Percentiles rank a stretch among this genome's conserved stretches.
These are phyloP conservation scores for Paedocypris micromegethes DNA, from an alignment of 2,797 vertebrate genomes.

Conservation along the genomic window DNA sequence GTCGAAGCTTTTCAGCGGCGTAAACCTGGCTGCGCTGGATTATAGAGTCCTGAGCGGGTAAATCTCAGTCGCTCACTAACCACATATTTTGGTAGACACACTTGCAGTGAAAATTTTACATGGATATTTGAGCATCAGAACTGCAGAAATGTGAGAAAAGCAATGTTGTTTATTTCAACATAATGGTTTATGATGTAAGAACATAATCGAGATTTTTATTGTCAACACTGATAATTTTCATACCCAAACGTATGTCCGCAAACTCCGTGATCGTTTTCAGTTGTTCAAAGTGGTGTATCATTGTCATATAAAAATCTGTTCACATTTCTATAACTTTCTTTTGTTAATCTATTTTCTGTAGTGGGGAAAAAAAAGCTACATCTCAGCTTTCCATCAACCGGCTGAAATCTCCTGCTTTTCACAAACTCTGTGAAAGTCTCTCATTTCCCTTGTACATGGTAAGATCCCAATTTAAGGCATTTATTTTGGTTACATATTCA, in stretches of 20 bases:
- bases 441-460: constrained; percentile 70
- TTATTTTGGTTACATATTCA: not conserved
- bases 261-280: too few species aligned
- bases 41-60: constrained; percentile 63
- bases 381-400: constrained; percentile 70
- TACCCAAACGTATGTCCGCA: too few species aligned
- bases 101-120: too few species aligned
- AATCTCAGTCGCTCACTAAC: not conserved
- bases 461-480: constrained; percentile 25
- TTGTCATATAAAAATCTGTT: too few species aligned
- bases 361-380: constrained; percentile 56
- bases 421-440: constrained; percentile 59
- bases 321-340: not conserved
- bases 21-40: constrained; percentile 68
- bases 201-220: too few species aligned
- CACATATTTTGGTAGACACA: too few species aligned
- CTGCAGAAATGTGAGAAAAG: too few species aligned
- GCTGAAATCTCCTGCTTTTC: constrained; percentile 58
- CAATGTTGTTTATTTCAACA: too few species aligned
- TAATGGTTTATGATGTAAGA: too few species aligned
- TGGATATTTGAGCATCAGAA: too few species aligned
- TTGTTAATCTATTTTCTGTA: constrained; percentile 34
- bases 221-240: too few species aligned
- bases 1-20: constrained; percentile 58
- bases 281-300: too few species aligned